Evolutionary conservation across 1,140 invertebrate species (phyloP), one percentile per base, ranked within the genome.

Genomic region (Drosophila biarmipes): DNA sequence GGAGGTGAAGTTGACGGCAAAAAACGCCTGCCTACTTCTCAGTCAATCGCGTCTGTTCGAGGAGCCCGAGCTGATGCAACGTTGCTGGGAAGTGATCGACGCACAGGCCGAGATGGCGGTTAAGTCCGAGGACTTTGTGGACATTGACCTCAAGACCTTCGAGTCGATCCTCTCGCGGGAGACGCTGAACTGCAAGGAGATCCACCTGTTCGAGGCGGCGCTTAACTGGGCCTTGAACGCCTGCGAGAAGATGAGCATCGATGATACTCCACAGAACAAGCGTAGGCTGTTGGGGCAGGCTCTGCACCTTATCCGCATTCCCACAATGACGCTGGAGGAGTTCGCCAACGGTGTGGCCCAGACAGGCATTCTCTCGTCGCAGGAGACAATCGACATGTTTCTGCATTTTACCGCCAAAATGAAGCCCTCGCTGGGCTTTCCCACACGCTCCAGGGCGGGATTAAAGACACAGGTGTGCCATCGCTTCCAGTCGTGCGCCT

Each of bases 81-180:
- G 97, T 81, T 98, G 97, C 93, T 98, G 97, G 97, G 97, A 98
- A 94, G 98, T 99, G 42, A 98, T 98, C 91, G 97, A 98, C 93
- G 97, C 96, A 56, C 94, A 98, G 96, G 97, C 97, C 89, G 97
- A 98, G 94, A 97, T 98, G 95, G 97, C 97, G 52, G 94, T 98
- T 73, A 96, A 96, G 80, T 98, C 97, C n/a, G 97, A 98, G 90
- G 97, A 97, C 67, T 98, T 98, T 93, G 95, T 97, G 64, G 97
- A 98, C 90, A 98, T 98, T 87, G 97, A 98, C 92, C 95, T 96
- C 77, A 95, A 96, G 59, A 98, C 97, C 2, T 94, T 98, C 56
- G 96, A 97, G 91, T 97, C 96, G 37, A 97, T 98, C 74, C 93
- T 98, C 67, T 95, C 95, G 48, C 94, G 97, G 67, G 97, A 98